Base-by-base conservation (phyloP, 2,113 vertebrate genomes). In the Gallinago undulata region DNA sequence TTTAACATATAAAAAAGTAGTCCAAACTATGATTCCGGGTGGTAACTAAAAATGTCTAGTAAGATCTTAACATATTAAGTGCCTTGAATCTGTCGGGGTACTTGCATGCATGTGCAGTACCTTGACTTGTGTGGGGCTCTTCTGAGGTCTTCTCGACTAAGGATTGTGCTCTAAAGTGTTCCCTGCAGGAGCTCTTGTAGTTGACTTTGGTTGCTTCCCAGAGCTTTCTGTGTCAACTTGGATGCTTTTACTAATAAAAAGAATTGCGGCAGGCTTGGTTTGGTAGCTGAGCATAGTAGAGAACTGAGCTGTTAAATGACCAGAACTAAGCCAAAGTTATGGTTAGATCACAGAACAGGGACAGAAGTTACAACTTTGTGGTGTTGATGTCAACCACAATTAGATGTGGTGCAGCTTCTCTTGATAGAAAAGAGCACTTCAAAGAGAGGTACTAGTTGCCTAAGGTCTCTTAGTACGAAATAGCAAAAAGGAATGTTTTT, bases 1-100 rank as follows among this genome's bases (percentile, higher is more conserved):
- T 67, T 93, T 90, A 77, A 60, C 73, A 39, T 89, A 35, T 43
- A 89, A 94, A 87, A 88, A 76, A 68, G 33, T 90, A 92, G 84
- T 90, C 53, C 87, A 74, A 86, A 95, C 82, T 96, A 88, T 7
- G 24, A 89, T 97, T 96, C 75, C 91, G 87, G 64, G 59, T 86
- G 73, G 89, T 92, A 96, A 70, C 89, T 95, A 83, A 95, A 96
- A 96, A 62, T 60, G 39, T 41, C 63, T 64, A 45, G 19, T 67
- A 55, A 70, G 79, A 48, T 90, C 66, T 79, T 67, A 68, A 41
- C 10, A 24, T 70, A 33, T 41, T 77, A 41, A 74, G 55, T 74
- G 45, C 37, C 81, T 87, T 82, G 48, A 69, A 66, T 94, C 55
- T 79, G 31, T 94, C 50, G 60, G 83, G 21, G 7, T 43, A 11